Evolutionary conservation across 2,797 vertebrate genomes (phyloP).

Genomic region (Taeniopygia guttata): DNA sequence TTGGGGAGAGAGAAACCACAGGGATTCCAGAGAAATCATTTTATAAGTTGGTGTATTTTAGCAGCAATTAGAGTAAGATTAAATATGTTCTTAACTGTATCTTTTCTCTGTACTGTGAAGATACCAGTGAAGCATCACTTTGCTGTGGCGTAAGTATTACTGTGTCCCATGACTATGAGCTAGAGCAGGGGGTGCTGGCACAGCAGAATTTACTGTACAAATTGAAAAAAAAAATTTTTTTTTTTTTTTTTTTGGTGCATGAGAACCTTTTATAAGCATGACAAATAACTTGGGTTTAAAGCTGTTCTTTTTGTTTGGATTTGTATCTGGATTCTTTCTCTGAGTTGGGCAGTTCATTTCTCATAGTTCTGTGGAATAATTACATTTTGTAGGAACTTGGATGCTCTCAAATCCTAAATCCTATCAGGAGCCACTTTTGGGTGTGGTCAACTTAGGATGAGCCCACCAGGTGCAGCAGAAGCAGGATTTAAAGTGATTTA

Average conservation of each 20-base stretch:
- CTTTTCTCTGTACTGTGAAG: slow-evolving; percentile 76
- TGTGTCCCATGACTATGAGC: slow-evolving; percentile 32
- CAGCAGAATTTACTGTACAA: slow-evolving; percentile 50
- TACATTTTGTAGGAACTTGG: neutral
- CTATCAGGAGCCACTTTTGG: neutral
- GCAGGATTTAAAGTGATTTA: neutral
- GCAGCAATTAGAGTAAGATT: slow-evolving; percentile 35
- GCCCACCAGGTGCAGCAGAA: neutral
- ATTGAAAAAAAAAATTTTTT: neutral
- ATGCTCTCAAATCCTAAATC: neutral
- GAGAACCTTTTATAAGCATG: slow-evolving; percentile 69
- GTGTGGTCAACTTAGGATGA: neutral
- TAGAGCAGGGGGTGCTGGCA: slow-evolving; percentile 64
- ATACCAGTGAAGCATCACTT: slow-evolving; percentile 71
- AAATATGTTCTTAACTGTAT: slow-evolving; percentile 48
- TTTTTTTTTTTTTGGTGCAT: slow-evolving; percentile 50
- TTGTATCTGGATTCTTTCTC: slow-evolving; percentile 33
- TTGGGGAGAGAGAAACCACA: slow-evolving; percentile 44
- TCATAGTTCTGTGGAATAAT: slow-evolving; percentile 4
- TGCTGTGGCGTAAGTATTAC: slow-evolving; percentile 68
- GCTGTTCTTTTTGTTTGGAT: slow-evolving; percentile 59
- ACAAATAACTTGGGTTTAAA: slow-evolving; percentile 45
- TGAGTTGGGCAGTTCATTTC: slow-evolving; percentile 28
- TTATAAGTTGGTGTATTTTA: slow-evolving; percentile 69
- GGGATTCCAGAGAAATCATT: slow-evolving; percentile 68